These are phyloP conservation scores for Azemiops feae DNA, from an alignment of 2,113 vertebrate genomes.

Conservation along the genomic window DNA sequence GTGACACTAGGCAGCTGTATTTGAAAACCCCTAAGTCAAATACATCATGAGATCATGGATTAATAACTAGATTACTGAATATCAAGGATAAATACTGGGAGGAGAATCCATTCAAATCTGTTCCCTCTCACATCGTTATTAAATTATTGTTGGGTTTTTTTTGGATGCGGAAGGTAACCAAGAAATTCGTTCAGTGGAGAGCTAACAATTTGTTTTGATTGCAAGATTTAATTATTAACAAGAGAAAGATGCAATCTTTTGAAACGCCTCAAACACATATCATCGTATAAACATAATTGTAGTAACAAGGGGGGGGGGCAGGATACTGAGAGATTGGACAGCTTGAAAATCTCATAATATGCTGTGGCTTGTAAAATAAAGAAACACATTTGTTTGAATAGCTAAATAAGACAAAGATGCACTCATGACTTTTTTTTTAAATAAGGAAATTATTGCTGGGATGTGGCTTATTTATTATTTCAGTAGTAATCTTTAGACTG, in stretches of 20 bases:
- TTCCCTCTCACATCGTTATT: neutral
- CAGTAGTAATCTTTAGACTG: neutral
- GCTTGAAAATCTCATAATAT: neutral
- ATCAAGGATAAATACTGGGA: neutral
- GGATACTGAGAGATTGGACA: neutral
- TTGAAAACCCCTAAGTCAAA: too few relatives aligned
- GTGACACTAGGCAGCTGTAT: too few relatives aligned
- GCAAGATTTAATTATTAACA: neutral
- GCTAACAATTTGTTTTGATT: neutral
- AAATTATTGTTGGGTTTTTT: neutral
- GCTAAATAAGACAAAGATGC: neutral
- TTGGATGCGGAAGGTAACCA: neutral
- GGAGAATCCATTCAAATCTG: neutral
- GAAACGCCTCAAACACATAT: neutral
- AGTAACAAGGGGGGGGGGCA: neutral
- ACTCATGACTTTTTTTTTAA: neutral
- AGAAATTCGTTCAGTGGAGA: neutral
- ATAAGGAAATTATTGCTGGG: neutral
- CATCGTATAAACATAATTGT: neutral
- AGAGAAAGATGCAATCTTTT: neutral
- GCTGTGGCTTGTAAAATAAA: neutral
- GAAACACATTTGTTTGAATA: neutral
- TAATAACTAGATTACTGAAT: neutral
- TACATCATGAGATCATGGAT: too few relatives aligned
- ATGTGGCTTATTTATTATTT: neutral